phyloP scores from a whole-genome alignment of 1,140 invertebrate genomes.

The Aphelenchoides besseyi region DNA sequence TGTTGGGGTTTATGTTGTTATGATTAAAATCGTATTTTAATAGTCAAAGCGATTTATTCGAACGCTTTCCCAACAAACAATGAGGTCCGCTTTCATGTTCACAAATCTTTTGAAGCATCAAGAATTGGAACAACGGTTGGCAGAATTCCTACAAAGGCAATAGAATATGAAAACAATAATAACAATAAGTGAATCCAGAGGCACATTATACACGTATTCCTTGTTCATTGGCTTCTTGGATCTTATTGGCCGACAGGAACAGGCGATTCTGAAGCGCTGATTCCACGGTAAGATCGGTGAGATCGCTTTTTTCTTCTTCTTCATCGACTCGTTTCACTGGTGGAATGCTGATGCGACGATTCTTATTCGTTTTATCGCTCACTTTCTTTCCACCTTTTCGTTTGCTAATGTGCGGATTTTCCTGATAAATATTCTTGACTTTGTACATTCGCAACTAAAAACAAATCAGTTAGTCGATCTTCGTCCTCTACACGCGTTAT shows the following conservation, averaged over 20 bases:
- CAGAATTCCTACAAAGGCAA: background rate
- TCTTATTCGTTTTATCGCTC: conserved; percentile 77
- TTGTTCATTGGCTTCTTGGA: conserved; percentile 42
- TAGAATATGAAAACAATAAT: too few relatives aligned
- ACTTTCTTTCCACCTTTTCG: conserved; percentile 83
- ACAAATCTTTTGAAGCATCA: too few relatives aligned
- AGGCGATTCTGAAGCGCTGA: conserved; percentile 59
- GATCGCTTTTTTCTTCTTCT: conserved; percentile 59
- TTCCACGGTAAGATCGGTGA: conserved; percentile 62
- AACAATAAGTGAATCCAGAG: conserved; percentile 24
- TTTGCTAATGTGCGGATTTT: conserved; percentile 92
- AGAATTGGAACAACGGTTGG: background rate
- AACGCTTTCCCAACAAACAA: conserved; percentile 7
- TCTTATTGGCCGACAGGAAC: conserved; percentile 58
- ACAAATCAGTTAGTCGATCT: background rate
- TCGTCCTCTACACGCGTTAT: too few relatives aligned
- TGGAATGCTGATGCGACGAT: conserved; percentile 51
- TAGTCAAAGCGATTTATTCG: background rate
- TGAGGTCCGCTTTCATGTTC: background rate
- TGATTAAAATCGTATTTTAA: conserved; percentile 4
- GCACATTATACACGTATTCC: conserved; percentile 17
- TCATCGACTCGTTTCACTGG: conserved; percentile 45
- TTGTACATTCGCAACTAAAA: conserved; percentile 69
- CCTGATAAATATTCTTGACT: conserved; percentile 82
- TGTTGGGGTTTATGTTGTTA: conserved; percentile 5